These are phyloP conservation scores for Papio anubis DNA, from an alignment of 2,113 vertebrate species.

Conservation along the genomic window DNA sequence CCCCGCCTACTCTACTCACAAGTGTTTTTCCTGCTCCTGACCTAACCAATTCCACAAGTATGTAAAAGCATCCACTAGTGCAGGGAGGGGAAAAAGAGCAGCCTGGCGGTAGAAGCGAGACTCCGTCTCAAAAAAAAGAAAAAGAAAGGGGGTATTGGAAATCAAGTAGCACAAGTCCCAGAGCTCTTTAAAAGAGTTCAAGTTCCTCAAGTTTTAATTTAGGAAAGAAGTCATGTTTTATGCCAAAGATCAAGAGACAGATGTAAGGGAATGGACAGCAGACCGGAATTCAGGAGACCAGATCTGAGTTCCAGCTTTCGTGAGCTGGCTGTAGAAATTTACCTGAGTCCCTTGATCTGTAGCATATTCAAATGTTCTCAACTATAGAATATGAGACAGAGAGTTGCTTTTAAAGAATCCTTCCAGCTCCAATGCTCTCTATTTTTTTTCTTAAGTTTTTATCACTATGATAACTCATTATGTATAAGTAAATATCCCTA, in stretches of 20 bases:
- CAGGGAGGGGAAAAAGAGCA: not conserved
- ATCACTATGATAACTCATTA: not conserved
- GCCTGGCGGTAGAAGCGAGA: no score
- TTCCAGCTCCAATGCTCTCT: not conserved
- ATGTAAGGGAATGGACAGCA: not conserved
- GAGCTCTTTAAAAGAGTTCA: no score
- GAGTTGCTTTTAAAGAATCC: not conserved
- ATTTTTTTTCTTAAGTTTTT: not conserved
- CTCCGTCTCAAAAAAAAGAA: no score
- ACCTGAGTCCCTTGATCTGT: not conserved
- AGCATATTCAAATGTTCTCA: not conserved
- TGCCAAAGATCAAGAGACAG: not conserved
- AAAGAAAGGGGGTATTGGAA: no score
- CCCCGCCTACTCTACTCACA: not conserved
- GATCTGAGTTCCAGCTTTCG: not conserved
- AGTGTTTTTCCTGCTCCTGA: not conserved
- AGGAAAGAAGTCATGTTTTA: not conserved
- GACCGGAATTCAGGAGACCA: not conserved
- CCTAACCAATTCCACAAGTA: not conserved
- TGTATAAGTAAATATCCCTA: not conserved
- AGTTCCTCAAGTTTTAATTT: not conserved
- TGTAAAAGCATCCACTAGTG: not conserved
- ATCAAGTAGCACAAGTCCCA: not conserved
- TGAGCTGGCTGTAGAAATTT: not conserved
- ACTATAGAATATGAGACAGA: not conserved